Conservation (phyloP, 2,888 invertebrate species). For the Leptinotarsa haldemani region DNA sequence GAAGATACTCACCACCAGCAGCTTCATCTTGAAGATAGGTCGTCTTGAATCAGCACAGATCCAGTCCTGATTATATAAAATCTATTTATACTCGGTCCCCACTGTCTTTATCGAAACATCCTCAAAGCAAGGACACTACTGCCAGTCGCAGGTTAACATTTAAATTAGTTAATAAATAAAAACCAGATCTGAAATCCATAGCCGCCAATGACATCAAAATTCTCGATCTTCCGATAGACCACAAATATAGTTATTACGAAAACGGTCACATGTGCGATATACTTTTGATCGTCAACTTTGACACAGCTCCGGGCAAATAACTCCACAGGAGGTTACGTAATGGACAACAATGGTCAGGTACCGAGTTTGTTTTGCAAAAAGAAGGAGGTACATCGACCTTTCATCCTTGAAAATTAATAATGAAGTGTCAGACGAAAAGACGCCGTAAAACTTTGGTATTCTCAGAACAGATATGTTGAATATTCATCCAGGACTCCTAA, state of each 20-base stretch:
- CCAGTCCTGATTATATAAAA: constrained; percentile 43
- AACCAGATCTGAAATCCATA: constrained; percentile 29
- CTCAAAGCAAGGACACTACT: constrained; percentile 61
- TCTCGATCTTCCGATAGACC: constrained; percentile 24
- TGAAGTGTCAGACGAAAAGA: background rate
- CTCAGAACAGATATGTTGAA: too few relatives aligned
- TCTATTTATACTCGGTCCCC: constrained; percentile 57
- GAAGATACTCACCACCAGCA: constrained; percentile 57
- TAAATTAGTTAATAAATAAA: constrained; percentile 28
- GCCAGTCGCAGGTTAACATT: constrained; percentile 50
- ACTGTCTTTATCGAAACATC: constrained; percentile 57
- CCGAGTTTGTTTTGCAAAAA: background rate
- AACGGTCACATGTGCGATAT: constrained; percentile 23
- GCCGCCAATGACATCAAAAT: constrained; percentile 20
- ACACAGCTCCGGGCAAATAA: constrained; percentile 22
- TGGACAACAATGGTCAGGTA: background rate
- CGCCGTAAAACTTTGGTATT: too few relatives aligned
- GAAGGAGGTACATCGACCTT: background rate
- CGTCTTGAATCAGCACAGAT: constrained; percentile 32
- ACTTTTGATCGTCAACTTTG: constrained; percentile 21
- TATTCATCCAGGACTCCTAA: too few relatives aligned
- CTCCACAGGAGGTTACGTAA: background rate
- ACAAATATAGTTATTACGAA: constrained; percentile 23
- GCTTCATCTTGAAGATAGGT: constrained; percentile 52
- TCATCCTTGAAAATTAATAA: background rate